These are phyloP conservation scores for Tachysurus fulvidraco DNA, from an alignment of 2,113 vertebrate genomes.

Conservation along the genomic window DNA sequence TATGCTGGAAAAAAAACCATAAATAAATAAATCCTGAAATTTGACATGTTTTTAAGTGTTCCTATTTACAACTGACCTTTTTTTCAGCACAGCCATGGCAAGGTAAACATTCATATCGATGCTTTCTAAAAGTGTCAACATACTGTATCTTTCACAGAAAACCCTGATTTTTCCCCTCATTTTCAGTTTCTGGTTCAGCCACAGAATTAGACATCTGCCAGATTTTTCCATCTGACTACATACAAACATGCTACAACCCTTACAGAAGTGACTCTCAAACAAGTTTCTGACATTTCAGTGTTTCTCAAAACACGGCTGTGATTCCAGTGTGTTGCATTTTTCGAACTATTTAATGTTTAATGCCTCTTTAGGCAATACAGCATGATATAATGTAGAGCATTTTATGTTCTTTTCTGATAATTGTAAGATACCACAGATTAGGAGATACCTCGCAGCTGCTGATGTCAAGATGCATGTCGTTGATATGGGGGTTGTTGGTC, in stretches of 20 bases:
- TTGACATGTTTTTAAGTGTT: too few species aligned
- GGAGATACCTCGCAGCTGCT: slow-evolving; percentile 84
- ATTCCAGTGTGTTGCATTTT: background rate
- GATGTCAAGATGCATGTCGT: slow-evolving; percentile 84
- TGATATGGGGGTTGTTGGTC: slow-evolving; percentile 86
- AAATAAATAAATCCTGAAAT: too few species aligned
- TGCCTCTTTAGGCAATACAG: background rate
- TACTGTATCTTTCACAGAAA: background rate
- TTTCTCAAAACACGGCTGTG: background rate
- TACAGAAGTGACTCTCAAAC: background rate
- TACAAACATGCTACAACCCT: background rate
- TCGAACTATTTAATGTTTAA: background rate
- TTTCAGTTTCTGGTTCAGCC: background rate
- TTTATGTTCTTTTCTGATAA: too few species aligned
- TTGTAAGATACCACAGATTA: background rate
- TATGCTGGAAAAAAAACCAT: too few species aligned
- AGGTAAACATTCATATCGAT: too few species aligned
- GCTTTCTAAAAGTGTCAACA: background rate
- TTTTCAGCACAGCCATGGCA: too few species aligned
- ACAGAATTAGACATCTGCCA: background rate
- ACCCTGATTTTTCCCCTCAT: background rate
- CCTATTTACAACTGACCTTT: too few species aligned
- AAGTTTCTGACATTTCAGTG: background rate
- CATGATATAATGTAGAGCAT: background rate
- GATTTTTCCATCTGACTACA: background rate